Evolutionary conservation across 2,113 vertebrate genomes (phyloP).

Genomic region (Podiceps cristatus): DNA sequence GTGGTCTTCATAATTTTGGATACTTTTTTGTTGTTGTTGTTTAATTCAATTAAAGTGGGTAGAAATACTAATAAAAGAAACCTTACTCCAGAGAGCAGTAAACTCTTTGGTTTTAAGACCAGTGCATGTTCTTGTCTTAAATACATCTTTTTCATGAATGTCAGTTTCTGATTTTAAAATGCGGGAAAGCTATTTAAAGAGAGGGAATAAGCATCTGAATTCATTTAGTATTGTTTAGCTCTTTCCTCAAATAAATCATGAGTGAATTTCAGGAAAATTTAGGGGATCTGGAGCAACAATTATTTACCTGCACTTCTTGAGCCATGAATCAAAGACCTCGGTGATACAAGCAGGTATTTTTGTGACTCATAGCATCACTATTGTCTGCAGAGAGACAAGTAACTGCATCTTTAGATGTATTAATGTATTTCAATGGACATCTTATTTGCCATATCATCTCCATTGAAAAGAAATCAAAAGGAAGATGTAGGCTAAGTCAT

Average conservation of each 20-base stretch:
- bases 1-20: slow-evolving; percentile 65
- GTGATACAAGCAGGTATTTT: neutral
- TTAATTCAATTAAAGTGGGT: slow-evolving; percentile 58
- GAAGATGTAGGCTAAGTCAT: neutral
- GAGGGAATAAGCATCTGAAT: neutral
- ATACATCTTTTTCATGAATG: neutral
- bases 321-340: neutral
- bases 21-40: slow-evolving; percentile 21
- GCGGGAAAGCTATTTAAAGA: neutral
- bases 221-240: neutral
- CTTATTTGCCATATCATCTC: neutral
- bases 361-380: neutral
- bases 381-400: neutral
- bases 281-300: neutral
- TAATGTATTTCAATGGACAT: neutral
- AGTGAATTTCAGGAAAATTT: neutral
- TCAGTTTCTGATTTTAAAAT: slow-evolving; percentile 17
- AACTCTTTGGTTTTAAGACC: neutral
- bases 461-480: neutral
- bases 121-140: slow-evolving; percentile 1
- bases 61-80: slow-evolving; percentile 53
- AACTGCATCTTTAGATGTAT: neutral
- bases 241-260: neutral
- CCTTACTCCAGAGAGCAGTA: slow-evolving; percentile 46
- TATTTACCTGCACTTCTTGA: neutral